Conservation (phyloP, 2,888 invertebrate species). For the Lasioglossum leucozonium region DNA sequence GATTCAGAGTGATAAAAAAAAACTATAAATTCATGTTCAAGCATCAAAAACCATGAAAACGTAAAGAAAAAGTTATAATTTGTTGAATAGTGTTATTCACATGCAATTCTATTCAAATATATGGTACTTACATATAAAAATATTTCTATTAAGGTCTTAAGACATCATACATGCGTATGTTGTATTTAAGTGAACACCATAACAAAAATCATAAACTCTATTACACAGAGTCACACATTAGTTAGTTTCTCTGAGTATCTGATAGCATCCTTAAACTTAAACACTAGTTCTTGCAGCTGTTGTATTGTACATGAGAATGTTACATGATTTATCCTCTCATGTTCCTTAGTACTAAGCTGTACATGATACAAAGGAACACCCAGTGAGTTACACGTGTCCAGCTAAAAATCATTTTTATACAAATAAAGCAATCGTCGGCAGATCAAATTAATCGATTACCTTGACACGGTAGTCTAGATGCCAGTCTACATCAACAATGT, state of each 20-base stretch:
- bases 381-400: conserved; percentile 70
- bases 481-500: conserved; percentile 82
- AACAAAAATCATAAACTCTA: conserved; percentile 22
- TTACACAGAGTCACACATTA: conserved; percentile 46
- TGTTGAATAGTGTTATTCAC: conserved; percentile 15
- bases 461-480: conserved; percentile 82
- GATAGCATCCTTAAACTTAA: conserved; percentile 88
- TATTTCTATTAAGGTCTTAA: conserved; percentile 23
- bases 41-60: not conserved
- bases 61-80: not conserved
- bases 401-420: conserved; percentile 67
- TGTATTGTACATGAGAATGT: conserved; percentile 88
- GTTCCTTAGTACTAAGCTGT: conserved; percentile 73
- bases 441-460: conserved; percentile 71
- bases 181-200: conserved; percentile 22
- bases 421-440: conserved; percentile 18
- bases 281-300: conserved; percentile 88
- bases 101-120: not conserved
- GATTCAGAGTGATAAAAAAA: not conserved
- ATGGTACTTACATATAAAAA: not conserved
- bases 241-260: conserved; percentile 87
- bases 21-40: not conserved
- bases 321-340: conserved; percentile 84
- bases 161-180: conserved; percentile 29
- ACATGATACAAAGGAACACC: conserved; percentile 76